Evolutionary conservation across 2,888 invertebrate species (phyloP).

Genomic region (Bhutanitis thaidina): DNA sequence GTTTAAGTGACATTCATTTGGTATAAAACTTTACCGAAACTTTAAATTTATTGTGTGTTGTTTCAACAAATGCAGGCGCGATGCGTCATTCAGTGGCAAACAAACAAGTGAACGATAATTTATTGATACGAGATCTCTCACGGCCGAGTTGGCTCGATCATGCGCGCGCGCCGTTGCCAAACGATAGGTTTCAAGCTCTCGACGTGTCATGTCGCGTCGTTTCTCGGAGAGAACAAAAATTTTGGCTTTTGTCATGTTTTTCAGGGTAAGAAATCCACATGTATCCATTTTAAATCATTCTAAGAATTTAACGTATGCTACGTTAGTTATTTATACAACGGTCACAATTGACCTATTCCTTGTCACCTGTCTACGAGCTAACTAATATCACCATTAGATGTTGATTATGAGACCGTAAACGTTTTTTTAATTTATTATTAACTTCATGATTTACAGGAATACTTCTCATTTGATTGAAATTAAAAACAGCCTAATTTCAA

Average conservation of each 20-base stretch:
- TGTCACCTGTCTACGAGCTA: too few species aligned
- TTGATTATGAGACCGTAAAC: too few species aligned
- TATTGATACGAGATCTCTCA: constrained; percentile 17
- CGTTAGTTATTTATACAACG: too few species aligned
- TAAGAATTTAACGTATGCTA: background rate
- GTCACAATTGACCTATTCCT: too few species aligned
- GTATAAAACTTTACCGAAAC: constrained; percentile 6
- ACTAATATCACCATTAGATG: too few species aligned
- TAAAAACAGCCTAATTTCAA: too few species aligned
- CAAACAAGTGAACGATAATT: constrained; percentile 18
- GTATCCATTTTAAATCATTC: background rate
- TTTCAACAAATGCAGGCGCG: constrained; percentile 11
- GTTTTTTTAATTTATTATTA: too few species aligned
- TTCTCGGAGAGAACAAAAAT: constrained; percentile 1
- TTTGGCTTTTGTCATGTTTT: constrained; percentile 9
- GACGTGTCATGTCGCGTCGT: constrained; percentile 5
- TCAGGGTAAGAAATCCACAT: background rate
- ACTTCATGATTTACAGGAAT: too few species aligned
- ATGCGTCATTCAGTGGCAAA: constrained; percentile 13
- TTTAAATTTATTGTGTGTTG: constrained; percentile 14
- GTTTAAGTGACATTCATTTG: background rate
- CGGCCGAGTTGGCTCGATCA: constrained; percentile 16
- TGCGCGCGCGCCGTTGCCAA: constrained; percentile 9
- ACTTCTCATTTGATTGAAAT: too few species aligned
- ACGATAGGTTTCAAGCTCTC: constrained; percentile 1